Base-by-base conservation (phyloP, 2,113 vertebrate genomes). In the Ibidorhyncha struthersii region DNA sequence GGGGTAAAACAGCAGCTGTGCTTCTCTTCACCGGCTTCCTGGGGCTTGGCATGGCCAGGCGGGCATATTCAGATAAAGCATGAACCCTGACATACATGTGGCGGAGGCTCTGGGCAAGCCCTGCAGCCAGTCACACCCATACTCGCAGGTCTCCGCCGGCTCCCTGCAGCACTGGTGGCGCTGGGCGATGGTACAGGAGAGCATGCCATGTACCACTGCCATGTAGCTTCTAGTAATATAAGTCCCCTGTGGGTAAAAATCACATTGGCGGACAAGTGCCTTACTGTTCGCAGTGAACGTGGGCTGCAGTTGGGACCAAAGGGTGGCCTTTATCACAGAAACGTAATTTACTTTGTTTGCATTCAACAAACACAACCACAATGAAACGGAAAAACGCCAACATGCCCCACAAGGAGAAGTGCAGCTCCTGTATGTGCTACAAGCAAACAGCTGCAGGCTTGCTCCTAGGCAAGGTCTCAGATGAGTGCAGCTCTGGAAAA, bases 71-170 rank as follows among this genome's bases (percentile, higher is more conserved):
- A 10, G 53, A 1, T 5, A 1, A 14, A 14, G 49, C 0, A 7
- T 3, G 21, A 49, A 6, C 2, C 11, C 0, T 0, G 2, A 3
- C 1, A 27, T 3, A 2, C 1, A 0, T 1, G 52, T 36, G 5
- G 2, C 0, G 30, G 26, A 6, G 72, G 38, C 81, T 21, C 15
- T 2, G 38, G n/a, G 53, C 53, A n/a, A 56, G 12, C 58, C 32
- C 80, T 17, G 69, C 56, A 20, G 32, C n/a, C 41, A 2, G 9
- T 25, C 52, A 23, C 19, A 9, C n/a, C 78, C n/a, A 0, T 0
- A 0, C 66, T 8, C 4, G 0, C 27, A 12, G 32, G 45, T 49
- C 85, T 58, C 43, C 25, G 0, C 26, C 2, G 0, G 25, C n/a
- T 36, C 38, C 2, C 27, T 10, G 63, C 49, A 12, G 63, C 32